phyloP scores from a whole-genome alignment of 1,140 invertebrate species.

The Lepidotrigona ventralis region DNA sequence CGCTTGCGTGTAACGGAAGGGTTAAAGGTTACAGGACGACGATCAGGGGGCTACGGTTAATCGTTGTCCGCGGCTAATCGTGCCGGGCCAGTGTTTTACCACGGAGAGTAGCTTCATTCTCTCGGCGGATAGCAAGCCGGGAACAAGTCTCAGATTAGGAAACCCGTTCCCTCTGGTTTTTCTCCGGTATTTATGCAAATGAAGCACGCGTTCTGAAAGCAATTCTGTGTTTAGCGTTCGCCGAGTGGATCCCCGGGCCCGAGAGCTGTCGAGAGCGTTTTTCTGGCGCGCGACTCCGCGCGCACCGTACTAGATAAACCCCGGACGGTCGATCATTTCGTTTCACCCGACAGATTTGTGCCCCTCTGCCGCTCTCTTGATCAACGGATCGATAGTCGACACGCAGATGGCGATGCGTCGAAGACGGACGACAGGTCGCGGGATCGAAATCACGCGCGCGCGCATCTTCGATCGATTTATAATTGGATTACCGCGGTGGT shows the following conservation, averaged over 20 bases:
- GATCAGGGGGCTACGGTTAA: conserved; percentile 7
- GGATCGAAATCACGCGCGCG: not conserved
- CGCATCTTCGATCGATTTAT: conserved; percentile 26
- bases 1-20: not conserved
- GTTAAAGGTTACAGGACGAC: conserved; percentile 21
- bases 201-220: conserved; percentile 43
- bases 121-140: not conserved
- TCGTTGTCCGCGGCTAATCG: conserved; percentile 24
- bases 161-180: conserved; percentile 47
- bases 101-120: conserved; percentile 38
- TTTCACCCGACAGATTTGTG: not conserved
- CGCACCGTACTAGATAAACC: conserved; percentile 8
- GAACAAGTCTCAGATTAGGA: conserved; percentile 41
- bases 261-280: conserved; percentile 16
- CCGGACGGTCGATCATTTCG: not conserved
- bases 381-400: too few species aligned
- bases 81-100: conserved; percentile 15
- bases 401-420: not conserved
- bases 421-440: not conserved
- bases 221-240: conserved; percentile 45
- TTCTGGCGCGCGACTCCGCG: not conserved
- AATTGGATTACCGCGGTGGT: conserved; percentile 48
- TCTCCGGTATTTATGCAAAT: conserved; percentile 47
- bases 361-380: not conserved
- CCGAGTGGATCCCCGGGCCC: not conserved